phyloP scores from a whole-genome alignment of 2,888 invertebrate genomes.

The Erebia aethiops region DNA sequence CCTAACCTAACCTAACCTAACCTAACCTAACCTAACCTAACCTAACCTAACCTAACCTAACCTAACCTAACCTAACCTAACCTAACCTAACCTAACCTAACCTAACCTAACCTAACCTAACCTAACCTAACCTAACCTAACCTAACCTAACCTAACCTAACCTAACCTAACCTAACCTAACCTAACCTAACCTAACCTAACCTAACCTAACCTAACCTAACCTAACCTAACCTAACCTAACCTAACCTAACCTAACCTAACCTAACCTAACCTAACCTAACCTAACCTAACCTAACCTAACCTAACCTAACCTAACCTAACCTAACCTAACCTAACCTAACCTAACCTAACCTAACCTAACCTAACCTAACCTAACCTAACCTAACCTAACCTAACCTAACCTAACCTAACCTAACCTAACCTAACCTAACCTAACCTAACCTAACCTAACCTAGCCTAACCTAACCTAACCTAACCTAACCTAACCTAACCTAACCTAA shows the following conservation, averaged over 20 bases:
- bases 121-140: slow-evolving; percentile 36
- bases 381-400: no score
- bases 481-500: no score
- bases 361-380: slow-evolving; percentile 17
- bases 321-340: slow-evolving; percentile 20
- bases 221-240: slow-evolving; percentile 40
- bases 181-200: slow-evolving; percentile 37
- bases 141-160: slow-evolving; percentile 35
- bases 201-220: slow-evolving; percentile 42
- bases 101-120: slow-evolving; percentile 37
- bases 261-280: slow-evolving; percentile 41
- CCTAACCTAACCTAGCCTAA: slow-evolving; percentile 35
- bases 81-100: slow-evolving; percentile 38
- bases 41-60: slow-evolving; percentile 27
- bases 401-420: no score
- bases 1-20: slow-evolving; percentile 1
- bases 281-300: slow-evolving; percentile 38
- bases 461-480: no score
- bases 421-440: no score
- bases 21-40: slow-evolving; percentile 1
- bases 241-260: slow-evolving; percentile 40
- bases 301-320: slow-evolving; percentile 12
- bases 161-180: slow-evolving; percentile 38
- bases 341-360: slow-evolving; percentile 19
- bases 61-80: slow-evolving; percentile 39